phyloP scores from a whole-genome alignment of 2,888 invertebrate species.

The Tenthredo scrophulariae region DNA sequence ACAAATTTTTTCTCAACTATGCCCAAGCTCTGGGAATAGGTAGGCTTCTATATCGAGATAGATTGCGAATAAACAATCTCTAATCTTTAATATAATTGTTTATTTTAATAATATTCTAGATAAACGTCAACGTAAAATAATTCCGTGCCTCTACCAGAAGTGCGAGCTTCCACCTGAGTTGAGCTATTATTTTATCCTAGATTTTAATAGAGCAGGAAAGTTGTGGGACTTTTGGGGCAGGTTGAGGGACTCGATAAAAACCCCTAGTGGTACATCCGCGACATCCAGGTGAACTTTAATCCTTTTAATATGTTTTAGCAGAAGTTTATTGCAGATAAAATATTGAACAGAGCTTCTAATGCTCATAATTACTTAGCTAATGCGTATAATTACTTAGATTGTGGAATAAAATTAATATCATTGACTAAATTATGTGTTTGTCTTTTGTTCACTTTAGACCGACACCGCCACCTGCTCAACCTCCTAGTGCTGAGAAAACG shows the following conservation, averaged over 20 bases:
- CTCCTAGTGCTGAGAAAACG: neutral
- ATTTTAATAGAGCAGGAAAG: constrained; percentile 80
- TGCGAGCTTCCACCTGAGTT: constrained; percentile 85
- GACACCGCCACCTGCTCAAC: neutral
- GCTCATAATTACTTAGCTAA: too few relatives aligned
- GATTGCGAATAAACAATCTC: constrained; percentile 56
- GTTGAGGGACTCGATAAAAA: constrained; percentile 81
- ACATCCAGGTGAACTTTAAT: constrained; percentile 53
- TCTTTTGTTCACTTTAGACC: neutral
- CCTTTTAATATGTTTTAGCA: neutral
- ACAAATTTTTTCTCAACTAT: constrained; percentile 89
- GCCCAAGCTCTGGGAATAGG: constrained; percentile 91
- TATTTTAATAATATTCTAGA: constrained; percentile 71
- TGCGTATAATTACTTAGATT: neutral
- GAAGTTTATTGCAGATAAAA: neutral
- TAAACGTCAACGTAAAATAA: constrained; percentile 82
- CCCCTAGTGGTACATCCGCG: constrained; percentile 40
- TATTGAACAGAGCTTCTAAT: neutral
- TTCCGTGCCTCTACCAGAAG: constrained; percentile 85
- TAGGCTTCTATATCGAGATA: constrained; percentile 73
- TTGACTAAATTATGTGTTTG: neutral
- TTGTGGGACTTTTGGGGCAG: constrained; percentile 87
- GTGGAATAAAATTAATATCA: neutral
- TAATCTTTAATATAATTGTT: constrained; percentile 63
- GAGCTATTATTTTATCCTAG: constrained; percentile 84